Percentiles rank a stretch among this genome's conserved stretches.
These are phyloP conservation scores for Misgurnus anguillicaudatus DNA, from an alignment of 2,113 vertebrate genomes.

Conservation along the genomic window DNA sequence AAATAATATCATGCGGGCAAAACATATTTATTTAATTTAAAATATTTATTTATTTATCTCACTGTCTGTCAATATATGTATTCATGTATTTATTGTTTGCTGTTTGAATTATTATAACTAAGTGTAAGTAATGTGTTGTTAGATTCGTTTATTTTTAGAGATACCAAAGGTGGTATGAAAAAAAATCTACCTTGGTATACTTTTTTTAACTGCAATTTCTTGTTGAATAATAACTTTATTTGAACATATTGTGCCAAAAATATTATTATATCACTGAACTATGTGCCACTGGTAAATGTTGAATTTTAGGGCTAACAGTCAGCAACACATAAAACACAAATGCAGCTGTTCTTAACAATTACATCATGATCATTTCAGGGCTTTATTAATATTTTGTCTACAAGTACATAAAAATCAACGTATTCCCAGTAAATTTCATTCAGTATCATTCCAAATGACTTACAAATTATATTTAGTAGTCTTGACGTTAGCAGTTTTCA, in stretches of 20 bases:
- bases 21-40: conserved; percentile 62
- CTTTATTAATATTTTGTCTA: conserved; percentile 39
- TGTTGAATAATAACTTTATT: conserved; percentile 44
- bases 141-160: conserved; percentile 49
- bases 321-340: conserved; percentile 49
- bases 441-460: conserved; percentile 16
- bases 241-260: conserved; percentile 56
- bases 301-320: conserved; percentile 53
- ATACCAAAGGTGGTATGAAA: conserved; percentile 50
- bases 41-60: conserved; percentile 61
- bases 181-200: conserved; percentile 61
- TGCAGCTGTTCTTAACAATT: conserved; percentile 46
- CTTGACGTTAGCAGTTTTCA: conserved; percentile 12
- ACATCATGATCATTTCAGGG: conserved; percentile 50
- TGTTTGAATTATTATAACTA: conserved; percentile 41
- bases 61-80: conserved; percentile 50
- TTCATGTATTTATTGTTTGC: conserved; percentile 57
- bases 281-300: conserved; percentile 51
- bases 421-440: conserved; percentile 34
- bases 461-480: conserved; percentile 6
- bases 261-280: conserved; percentile 42
- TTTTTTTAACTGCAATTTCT: conserved; percentile 35
- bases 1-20: conserved; percentile 56
- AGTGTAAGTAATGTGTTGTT: conserved; percentile 33
- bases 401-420: conserved; percentile 10